Evolutionary conservation across 2,888 invertebrate genomes (phyloP).

Genomic region (Flexamia atlantica): DNA sequence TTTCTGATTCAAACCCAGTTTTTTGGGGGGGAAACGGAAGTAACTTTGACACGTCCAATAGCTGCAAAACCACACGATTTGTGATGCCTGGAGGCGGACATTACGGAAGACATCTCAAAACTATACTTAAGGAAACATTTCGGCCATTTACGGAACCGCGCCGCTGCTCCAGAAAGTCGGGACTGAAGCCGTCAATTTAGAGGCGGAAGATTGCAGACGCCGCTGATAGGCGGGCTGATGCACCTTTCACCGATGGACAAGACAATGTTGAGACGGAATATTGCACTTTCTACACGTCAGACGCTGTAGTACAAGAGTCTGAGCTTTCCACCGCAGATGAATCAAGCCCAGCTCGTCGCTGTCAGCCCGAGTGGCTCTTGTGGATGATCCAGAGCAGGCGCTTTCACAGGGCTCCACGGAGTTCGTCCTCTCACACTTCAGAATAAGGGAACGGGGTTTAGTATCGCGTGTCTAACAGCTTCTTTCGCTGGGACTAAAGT

Average conservation of each 20-base stretch:
- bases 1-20: too few species aligned
- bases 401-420: neutral
- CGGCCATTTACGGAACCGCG: neutral
- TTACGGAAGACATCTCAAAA: neutral
- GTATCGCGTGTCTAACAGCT: too few species aligned
- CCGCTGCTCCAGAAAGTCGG: slow-evolving; percentile 38
- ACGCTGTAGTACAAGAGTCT: neutral
- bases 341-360: neutral
- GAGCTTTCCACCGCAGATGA: slow-evolving; percentile 11
- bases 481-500: too few species aligned
- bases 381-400: slow-evolving; percentile 6
- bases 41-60: neutral
- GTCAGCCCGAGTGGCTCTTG: slow-evolving; percentile 4
- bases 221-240: slow-evolving; percentile 20
- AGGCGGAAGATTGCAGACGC: slow-evolving; percentile 12
- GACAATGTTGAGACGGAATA: slow-evolving; percentile 27
- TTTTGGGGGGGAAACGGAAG: neutral
- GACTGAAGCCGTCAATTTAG: slow-evolving; percentile 25
- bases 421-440: neutral
- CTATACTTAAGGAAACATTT: neutral
- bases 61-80: neutral
- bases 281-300: slow-evolving; percentile 46
- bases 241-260: slow-evolving; percentile 50
- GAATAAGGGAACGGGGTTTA: too few species aligned
- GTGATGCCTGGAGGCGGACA: neutral